A percentile compares a stretch with the other conserved stretches of the same genome.
Conservation (phyloP, 2,113 vertebrate species). For the Austrofundulus limnaeus region DNA sequence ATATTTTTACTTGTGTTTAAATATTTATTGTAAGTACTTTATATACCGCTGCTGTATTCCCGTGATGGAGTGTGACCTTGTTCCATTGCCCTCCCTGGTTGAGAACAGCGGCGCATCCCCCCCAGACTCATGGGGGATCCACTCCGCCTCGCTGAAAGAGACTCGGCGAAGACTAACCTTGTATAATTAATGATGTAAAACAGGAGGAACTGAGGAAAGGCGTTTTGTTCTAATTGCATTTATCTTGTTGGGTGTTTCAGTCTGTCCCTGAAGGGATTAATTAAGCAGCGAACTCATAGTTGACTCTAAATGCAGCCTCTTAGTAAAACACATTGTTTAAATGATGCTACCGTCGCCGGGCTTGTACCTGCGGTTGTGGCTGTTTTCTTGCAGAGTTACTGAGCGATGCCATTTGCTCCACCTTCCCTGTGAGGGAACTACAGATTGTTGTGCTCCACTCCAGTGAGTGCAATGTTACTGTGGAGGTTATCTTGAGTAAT, state of each 20-base stretch:
- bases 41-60: too few relatives aligned
- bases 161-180: constrained; percentile 54
- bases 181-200: constrained; percentile 71
- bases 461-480: constrained; percentile 22
- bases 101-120: constrained; percentile 31
- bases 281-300: constrained; percentile 55
- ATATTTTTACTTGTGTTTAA: too few relatives aligned
- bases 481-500: too few relatives aligned
- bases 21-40: too few relatives aligned
- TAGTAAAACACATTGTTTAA: constrained; percentile 63
- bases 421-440: not conserved
- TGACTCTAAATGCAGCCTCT: constrained; percentile 45
- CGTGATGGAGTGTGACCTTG: constrained; percentile 64
- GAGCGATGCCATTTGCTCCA: constrained; percentile 14
- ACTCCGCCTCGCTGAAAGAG: constrained; percentile 45
- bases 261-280: constrained; percentile 65
- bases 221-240: constrained; percentile 65
- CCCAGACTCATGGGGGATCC: constrained; percentile 37
- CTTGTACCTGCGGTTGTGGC: constrained; percentile 12
- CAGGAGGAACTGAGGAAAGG: constrained; percentile 36
- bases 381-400: constrained; percentile 8
- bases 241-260: constrained; percentile 62
- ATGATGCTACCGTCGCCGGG: constrained; percentile 12
- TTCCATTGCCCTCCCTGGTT: constrained; percentile 58
- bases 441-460: not conserved